Conservation (phyloP, 2,113 vertebrate species). For the Ahaetulla prasina region DNA sequence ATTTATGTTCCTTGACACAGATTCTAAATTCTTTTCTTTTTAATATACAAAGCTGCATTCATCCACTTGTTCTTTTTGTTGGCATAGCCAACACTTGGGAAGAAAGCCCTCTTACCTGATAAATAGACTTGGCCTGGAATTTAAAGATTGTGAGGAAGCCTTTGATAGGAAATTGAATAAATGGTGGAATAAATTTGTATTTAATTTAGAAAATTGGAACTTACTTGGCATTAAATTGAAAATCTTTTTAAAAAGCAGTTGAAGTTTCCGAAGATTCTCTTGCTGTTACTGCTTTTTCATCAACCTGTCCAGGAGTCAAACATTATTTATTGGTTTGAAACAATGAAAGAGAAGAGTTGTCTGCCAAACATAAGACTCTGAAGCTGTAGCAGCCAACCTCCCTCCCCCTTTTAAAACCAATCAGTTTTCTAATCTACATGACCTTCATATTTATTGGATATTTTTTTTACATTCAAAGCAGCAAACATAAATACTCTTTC, state of each 20-base stretch:
- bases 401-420: neutral
- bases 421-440: neutral
- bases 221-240: neutral
- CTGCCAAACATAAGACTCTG: neutral
- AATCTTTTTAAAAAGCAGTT: neutral
- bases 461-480: neutral
- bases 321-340: neutral
- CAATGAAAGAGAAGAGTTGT: neutral
- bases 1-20: slow-evolving; percentile 24
- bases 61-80: neutral
- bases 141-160: no score
- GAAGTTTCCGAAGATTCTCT: neutral
- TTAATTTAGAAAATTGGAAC: neutral
- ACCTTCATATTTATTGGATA: neutral
- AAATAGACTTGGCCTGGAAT: neutral
- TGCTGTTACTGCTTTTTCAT: neutral
- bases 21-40: slow-evolving; percentile 6
- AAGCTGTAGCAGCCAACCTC: neutral
- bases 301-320: neutral
- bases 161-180: neutral
- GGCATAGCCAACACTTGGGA: neutral
- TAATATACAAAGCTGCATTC: neutral
- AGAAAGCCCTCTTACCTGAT: neutral
- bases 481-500: neutral
- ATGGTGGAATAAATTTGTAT: neutral